Base-by-base conservation (phyloP, 2,888 invertebrate species). In the Pandemis corylana region DNA sequence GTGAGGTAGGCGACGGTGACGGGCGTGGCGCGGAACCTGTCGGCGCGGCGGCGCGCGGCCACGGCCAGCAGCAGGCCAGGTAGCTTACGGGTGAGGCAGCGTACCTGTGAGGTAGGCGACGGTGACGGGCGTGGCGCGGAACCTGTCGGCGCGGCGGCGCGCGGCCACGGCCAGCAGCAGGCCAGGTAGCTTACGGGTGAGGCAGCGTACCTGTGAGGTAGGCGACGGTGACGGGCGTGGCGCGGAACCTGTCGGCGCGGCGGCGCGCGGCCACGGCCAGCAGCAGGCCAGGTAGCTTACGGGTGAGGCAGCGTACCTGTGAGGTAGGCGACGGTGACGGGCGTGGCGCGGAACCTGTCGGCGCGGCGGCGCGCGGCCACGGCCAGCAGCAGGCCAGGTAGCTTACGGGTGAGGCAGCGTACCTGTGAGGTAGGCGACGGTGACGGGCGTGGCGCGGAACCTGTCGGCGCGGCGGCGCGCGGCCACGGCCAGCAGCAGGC, bases 261-360 rank as follows among this genome's bases (percentile, higher is more conserved):
- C 96, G 83, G 87, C 98, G 98, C 7, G 99, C 98, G 28, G 98
- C 97, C 72, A 99, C 98, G 49, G 97, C 96, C 68, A 99, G 94
- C 61, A 99, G 94, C 95, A 98, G 76, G 97, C 97, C 4, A 99
- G 95, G n/a, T 20, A 20, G 28, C 28, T 2, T 36, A 36, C 28
- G 0, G 2, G 28, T 36, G 28, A 2, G 46, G 46, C 0, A 46
- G 12, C 10, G 12, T 56, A 84, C 83, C 83, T 0, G 83, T 85
- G 44, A 86, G 80, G 51, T 99, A 99, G 3, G 99, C 98, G 28
- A 99, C 98, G 83, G 97, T 98, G 81, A 98, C 97, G 0, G 96
- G 96, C 0, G 98, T 98, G 10, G 99, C 98, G 93, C 98, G 98
- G 93, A 99, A 99, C 92, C 99, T 99, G 92, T 99, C 99, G 74